Base-by-base conservation (phyloP, 2,797 vertebrate species). In the Falco peregrinus region DNA sequence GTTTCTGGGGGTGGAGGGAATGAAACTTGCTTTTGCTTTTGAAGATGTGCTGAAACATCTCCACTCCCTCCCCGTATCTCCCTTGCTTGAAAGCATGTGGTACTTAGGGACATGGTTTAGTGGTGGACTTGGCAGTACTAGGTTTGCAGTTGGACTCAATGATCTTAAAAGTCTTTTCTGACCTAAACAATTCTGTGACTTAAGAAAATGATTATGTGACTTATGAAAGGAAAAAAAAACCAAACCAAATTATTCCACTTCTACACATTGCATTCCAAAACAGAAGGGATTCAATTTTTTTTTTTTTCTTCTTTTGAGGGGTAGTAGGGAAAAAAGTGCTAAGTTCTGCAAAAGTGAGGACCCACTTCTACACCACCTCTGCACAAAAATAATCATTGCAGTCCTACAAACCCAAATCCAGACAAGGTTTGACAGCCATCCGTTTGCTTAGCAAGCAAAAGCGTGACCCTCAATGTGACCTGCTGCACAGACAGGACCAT, bases 21-120 rank as follows among this genome's bases (percentile, higher is more conserved):
- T 63, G 71, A 89, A 93, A 83, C n/a, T 43, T 50, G 43, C 43
- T 29, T 81, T 87, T 85, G 41, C 45, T 92, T 95, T 83, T 57
- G 87, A 87, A 93, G 78, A 85, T 53, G 25, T 67, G 45, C 45
- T 50, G 56, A 80, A 96, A 77, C 26, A 45, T 53, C 73, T 60
- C 33, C 24, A 13, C 43, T 35, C 29, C 67, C 45, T 59, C 39
- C n/a, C 33, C 67, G 54, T 35, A 60, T 74, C 48, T 87, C 21
- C 41, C 41, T 83, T 41, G 43, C 53, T 6, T 53, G 31, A 77
- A 89, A 90, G 57, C 31, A 6, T 0, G 17, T 18, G 16, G 17
- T 18, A 45, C 43, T 45, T 45, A 45, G 43, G 43, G 43, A 45
- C 17, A 9, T 45, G 43, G 43, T 45, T 45, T 45, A 18, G 43